Evolutionary conservation across 1,140 invertebrate genomes (phyloP).

Genomic region (Hyles euphorbiae): DNA sequence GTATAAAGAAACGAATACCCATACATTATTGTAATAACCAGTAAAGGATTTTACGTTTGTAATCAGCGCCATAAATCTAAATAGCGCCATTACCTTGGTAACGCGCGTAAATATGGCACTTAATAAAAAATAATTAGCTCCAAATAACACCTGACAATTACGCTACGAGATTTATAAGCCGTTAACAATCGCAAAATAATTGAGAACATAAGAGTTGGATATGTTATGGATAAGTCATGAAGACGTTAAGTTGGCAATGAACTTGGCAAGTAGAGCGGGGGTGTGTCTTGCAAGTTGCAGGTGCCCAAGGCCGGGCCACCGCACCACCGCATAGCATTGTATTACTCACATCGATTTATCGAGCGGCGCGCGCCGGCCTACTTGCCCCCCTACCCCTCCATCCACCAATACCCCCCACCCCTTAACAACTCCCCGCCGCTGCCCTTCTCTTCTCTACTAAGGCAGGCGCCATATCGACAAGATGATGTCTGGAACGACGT

Average conservation of each 20-base stretch:
- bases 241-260: slow-evolving; percentile 59
- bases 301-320: slow-evolving; percentile 56
- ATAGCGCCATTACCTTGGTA: neutral
- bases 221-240: slow-evolving; percentile 20
- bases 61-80: slow-evolving; percentile 3
- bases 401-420: too few relatives aligned
- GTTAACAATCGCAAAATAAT: slow-evolving; percentile 6
- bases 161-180: neutral
- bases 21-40: too few relatives aligned
- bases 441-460: slow-evolving; percentile 32
- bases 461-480: slow-evolving; percentile 14
- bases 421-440: slow-evolving; percentile 15
- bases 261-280: slow-evolving; percentile 57
- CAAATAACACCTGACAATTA: neutral
- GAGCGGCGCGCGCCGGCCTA: slow-evolving; percentile 64
- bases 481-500: slow-evolving; percentile 1
- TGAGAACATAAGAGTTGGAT: too few relatives aligned
- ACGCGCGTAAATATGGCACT: slow-evolving; percentile 5
- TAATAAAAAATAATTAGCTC: slow-evolving; percentile 1
- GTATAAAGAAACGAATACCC: too few relatives aligned
- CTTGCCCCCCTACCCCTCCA: slow-evolving; percentile 13
- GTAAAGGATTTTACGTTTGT: neutral
- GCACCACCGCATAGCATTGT: slow-evolving; percentile 61
- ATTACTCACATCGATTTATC: slow-evolving; percentile 70
- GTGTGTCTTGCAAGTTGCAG: slow-evolving; percentile 69